phyloP scores from a whole-genome alignment of 2,797 vertebrate genomes.

The Amblyopsis hoosieri region DNA sequence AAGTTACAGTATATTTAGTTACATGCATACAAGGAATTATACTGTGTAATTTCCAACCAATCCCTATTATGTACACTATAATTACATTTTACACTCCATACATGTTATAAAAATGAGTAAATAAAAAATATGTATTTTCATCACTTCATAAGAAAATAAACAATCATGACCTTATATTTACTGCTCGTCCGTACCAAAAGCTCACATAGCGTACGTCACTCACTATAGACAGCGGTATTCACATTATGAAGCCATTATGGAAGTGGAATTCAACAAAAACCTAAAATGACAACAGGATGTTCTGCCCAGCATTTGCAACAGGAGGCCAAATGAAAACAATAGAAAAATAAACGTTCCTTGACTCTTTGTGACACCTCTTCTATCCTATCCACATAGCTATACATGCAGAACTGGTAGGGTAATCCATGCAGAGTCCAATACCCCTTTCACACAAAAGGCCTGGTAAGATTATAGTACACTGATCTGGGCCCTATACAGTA shows the following conservation, averaged over 20 bases:
- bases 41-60: slow-evolving; percentile 61
- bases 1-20: slow-evolving; percentile 39
- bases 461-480: neutral
- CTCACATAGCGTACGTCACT: slow-evolving; percentile 56
- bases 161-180: slow-evolving; percentile 76
- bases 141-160: slow-evolving; percentile 81
- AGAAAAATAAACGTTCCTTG: slow-evolving; percentile 71
- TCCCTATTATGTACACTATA: slow-evolving; percentile 71
- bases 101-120: slow-evolving; percentile 77
- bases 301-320: slow-evolving; percentile 66
- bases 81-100: slow-evolving; percentile 65
- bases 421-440: slow-evolving; percentile 41
- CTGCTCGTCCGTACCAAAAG: slow-evolving; percentile 64
- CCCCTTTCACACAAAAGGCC: neutral
- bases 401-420: slow-evolving; percentile 53
- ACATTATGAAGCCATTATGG: slow-evolving; percentile 76
- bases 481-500: neutral
- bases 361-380: slow-evolving; percentile 43
- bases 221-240: slow-evolving; percentile 66
- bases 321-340: slow-evolving; percentile 67
- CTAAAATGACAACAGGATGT: slow-evolving; percentile 70
- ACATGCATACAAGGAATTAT: slow-evolving; percentile 74
- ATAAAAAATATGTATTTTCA: slow-evolving; percentile 79
- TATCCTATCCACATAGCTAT: slow-evolving; percentile 25
- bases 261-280: slow-evolving; percentile 68